Evolutionary conservation across 1,140 invertebrate genomes (phyloP), one percentile per base, ranked within the genome.

Genomic region (Lasioglossum baleicum): DNA sequence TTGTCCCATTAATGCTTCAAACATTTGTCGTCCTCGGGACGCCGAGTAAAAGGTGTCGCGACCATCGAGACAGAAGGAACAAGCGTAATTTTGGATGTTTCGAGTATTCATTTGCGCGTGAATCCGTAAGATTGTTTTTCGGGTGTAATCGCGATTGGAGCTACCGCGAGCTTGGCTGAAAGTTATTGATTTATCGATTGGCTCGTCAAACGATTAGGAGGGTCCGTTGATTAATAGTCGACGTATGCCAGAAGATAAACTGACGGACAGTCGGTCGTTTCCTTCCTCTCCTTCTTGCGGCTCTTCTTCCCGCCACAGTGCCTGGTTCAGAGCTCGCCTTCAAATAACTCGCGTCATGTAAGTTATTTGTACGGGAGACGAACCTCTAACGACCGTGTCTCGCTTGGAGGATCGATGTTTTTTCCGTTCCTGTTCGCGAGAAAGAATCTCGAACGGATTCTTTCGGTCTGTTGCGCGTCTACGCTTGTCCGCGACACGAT

Each of bases 111-210:
- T 11, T 10, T 48, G 10, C 44, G 13, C 13, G 11, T 11, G 44
- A 11, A 13, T 48, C 2, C 10, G 10, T 2, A 11, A 48, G 44
- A 48, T 48, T 48, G 44, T 11, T 48, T 48, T 48, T 48, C 13
- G 8, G 44, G 44, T 2, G 3, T 48, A 48, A 48, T 48, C 26
- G 22, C 22, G 6, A 2, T 2, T 2, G 10, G 53, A 42, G 67
- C 53, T 67, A 76, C 73, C 73, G 63, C 51, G 31, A 53, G 70
- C 58, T 31, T 60, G 65, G 60, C 71, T 83, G 80, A 86, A 74
- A 84, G 82, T 86, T 85, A 88, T 86, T 83, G 86, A 88, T 88
- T 88, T 84, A 88, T 88, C 82, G 87, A 88, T 88, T 81, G 82
- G 80, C 77, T 86, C 75, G 83, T 84, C 84, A 68, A 88, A 61